A percentile compares a stretch with the other conserved stretches of the same genome.
Evolutionary conservation across 37 sponge, comb jelly and placozoan genomes (phyloP).

Genomic region (Eunapius fragilis): DNA sequence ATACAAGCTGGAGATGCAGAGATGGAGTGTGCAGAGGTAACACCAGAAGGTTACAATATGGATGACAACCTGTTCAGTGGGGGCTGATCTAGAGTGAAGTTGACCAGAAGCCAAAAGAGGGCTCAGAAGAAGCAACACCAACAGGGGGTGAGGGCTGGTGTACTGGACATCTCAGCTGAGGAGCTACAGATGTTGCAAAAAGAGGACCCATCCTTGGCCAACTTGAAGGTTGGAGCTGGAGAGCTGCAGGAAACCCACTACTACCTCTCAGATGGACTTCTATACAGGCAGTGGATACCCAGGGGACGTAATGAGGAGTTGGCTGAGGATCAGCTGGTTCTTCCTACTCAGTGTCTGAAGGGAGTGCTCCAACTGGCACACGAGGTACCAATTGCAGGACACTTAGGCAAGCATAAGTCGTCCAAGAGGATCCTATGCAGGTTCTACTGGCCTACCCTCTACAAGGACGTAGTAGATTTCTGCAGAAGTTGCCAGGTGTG

Average conservation of each 20-base stretch:
- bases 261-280: neutral
- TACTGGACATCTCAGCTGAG: neutral
- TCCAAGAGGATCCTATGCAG: neutral
- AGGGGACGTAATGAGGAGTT: neutral
- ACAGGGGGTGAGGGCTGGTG: neutral
- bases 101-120: slow-evolving; percentile 2
- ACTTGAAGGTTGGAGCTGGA: neutral
- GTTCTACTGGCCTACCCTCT: slow-evolving; percentile 39
- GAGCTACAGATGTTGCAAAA: neutral
- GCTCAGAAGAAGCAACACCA: neutral
- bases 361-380: slow-evolving; percentile 3
- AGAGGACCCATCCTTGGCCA: neutral
- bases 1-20: neutral
- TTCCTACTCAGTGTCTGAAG: slow-evolving; percentile 9
- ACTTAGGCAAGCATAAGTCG: slow-evolving; percentile 3
- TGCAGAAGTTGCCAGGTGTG: slow-evolving; percentile 10
- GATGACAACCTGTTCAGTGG: slow-evolving; percentile 4
- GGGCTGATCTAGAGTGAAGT: neutral
- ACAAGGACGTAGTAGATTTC: slow-evolving; percentile 32
- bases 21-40: slow-evolving; percentile 1
- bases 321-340: slow-evolving; percentile 34
- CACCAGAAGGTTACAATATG: neutral
- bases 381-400: slow-evolving; percentile 2
- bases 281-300: neutral
- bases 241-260: neutral